These are phyloP conservation scores for Lepidocolaptes lacrymiger DNA, from an alignment of 2,797 vertebrate genomes.

Conservation along the genomic window DNA sequence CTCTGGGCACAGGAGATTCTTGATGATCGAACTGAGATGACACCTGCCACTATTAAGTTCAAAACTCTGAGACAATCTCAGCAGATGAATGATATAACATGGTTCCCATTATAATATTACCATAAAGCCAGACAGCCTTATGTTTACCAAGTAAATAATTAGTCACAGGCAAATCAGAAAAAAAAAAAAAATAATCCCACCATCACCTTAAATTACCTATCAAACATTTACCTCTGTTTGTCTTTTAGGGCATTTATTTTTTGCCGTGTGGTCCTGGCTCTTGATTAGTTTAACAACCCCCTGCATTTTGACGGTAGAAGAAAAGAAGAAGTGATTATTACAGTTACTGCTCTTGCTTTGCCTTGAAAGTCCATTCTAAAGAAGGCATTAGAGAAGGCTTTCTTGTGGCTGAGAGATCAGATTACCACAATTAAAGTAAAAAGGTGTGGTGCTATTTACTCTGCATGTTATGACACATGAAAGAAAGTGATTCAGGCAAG, in stretches of 20 bases:
- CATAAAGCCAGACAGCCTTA: slow-evolving; percentile 53
- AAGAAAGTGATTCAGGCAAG: slow-evolving; percentile 84
- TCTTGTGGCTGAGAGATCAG: slow-evolving; percentile 81
- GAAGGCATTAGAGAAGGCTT: slow-evolving; percentile 78
- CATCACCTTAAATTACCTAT: slow-evolving; percentile 59
- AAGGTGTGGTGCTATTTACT: slow-evolving; percentile 85
- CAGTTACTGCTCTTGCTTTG: slow-evolving; percentile 77
- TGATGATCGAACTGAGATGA: slow-evolving; percentile 31
- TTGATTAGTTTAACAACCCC: slow-evolving; percentile 50
- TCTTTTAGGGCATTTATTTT: slow-evolving; percentile 53
- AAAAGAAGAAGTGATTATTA: slow-evolving; percentile 60
- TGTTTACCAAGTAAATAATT: slow-evolving; percentile 65
- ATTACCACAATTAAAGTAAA: slow-evolving; percentile 82
- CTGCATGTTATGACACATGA: slow-evolving; percentile 86
- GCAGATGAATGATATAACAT: slow-evolving; percentile 21
- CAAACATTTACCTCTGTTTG: slow-evolving; percentile 25
- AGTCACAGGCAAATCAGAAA: slow-evolving; percentile 51
- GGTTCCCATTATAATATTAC: slow-evolving; percentile 37
- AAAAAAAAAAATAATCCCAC: neutral
- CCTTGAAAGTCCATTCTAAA: slow-evolving; percentile 79
- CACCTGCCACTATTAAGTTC: neutral
- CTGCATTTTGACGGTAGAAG: slow-evolving; percentile 49
- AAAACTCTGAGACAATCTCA: slow-evolving; percentile 30
- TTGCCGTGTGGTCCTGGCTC: slow-evolving; percentile 51
- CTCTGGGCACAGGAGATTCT: slow-evolving; percentile 11